Conservation (phyloP, 1,140 invertebrate genomes). For the Drosophila chauvacae region DNA sequence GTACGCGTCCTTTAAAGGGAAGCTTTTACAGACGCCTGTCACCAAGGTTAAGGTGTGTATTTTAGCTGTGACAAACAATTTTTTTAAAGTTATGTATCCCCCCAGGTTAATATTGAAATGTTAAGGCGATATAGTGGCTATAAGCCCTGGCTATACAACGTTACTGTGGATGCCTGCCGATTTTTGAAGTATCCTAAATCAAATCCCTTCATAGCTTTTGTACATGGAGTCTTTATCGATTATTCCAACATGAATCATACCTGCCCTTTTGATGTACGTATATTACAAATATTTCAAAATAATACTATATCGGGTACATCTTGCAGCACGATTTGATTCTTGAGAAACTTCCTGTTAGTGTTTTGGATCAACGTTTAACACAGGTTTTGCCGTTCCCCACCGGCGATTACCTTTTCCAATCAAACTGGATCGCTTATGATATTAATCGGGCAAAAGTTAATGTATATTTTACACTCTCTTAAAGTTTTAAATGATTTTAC, state of each 20-base stretch:
- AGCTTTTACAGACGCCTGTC: constrained; percentile 3
- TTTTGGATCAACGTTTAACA: no score
- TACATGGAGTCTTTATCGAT: not conserved
- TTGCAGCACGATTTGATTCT: no score
- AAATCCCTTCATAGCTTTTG: not conserved
- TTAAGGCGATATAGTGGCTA: constrained; percentile 14
- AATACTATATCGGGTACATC: not conserved
- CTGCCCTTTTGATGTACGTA: constrained; percentile 21
- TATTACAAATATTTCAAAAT: not conserved
- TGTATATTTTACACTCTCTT: no score
- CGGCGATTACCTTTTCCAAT: no score
- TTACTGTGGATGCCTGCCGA: constrained; percentile 26
- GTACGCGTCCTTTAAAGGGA: constrained; percentile 11
- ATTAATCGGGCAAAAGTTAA: no score
- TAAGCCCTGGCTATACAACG: constrained; percentile 29
- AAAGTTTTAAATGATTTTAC: no score
- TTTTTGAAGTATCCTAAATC: constrained; percentile 8
- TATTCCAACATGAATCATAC: constrained; percentile 32
- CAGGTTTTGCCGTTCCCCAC: no score
- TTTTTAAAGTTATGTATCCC: no score
- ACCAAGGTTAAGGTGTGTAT: constrained; percentile 12
- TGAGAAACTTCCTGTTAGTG: no score
- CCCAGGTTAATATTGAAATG: constrained; percentile 5
- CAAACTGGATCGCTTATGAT: no score
- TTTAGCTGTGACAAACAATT: fast-evolving